phyloP scores from a whole-genome alignment of 2,888 invertebrate genomes.

The Drosophila putrida region DNA sequence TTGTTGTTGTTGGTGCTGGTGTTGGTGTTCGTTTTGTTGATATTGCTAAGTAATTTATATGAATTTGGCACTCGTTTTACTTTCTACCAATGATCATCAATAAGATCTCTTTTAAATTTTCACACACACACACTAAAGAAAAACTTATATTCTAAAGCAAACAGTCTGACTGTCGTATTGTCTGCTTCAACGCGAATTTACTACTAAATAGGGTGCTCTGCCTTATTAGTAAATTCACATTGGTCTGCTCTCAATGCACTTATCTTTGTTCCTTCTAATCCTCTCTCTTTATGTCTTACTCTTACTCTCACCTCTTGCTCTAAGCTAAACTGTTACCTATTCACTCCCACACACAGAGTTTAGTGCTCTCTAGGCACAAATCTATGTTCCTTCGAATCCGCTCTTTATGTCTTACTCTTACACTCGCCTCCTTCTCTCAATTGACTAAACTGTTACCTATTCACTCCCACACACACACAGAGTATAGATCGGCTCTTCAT shows the following conservation, averaged over 20 bases:
- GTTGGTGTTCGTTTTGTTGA: slow-evolving; percentile 29
- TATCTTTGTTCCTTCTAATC: not conserved
- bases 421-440: not conserved
- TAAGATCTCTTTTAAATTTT: slow-evolving; percentile 5
- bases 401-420: not conserved
- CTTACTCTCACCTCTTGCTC: not conserved
- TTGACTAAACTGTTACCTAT: not conserved
- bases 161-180: too few species aligned
- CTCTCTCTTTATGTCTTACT: not conserved
- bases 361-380: not conserved
- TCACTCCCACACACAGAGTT: not conserved
- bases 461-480: not conserved
- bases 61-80: slow-evolving; percentile 68
- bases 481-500: too few species aligned
- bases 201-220: too few species aligned
- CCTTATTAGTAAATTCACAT: too few species aligned
- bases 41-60: slow-evolving; percentile 49
- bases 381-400: not conserved
- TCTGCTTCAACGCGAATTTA: too few species aligned
- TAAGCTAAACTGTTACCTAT: not conserved
- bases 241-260: not conserved
- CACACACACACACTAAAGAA: not conserved
- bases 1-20: slow-evolving; percentile 8
- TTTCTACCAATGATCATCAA: slow-evolving; percentile 43
- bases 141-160: too few species aligned